Percentiles rank a stretch among this genome's conserved stretches.
phyloP scores from a whole-genome alignment of 2,888 invertebrate species.

The Harpagoxenus sublaevis region DNA sequence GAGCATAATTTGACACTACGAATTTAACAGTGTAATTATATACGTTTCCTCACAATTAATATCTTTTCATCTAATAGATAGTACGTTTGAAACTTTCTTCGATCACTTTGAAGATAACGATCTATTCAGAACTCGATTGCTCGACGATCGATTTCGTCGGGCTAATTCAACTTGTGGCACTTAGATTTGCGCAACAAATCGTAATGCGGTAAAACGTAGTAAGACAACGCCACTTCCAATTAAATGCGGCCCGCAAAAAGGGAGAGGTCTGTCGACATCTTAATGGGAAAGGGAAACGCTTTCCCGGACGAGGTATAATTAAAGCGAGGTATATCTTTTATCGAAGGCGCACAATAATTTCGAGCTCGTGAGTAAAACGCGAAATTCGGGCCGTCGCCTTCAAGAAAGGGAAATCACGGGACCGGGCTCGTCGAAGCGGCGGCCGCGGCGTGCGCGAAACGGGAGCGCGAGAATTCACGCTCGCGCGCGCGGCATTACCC shows the following conservation, averaged over 20 bases:
- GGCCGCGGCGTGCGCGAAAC: neutral
- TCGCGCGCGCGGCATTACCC: neutral
- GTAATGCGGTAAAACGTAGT: neutral
- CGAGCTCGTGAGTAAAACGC: neutral
- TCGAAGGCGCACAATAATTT: neutral
- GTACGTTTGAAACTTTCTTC: neutral
- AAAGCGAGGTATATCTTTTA: neutral
- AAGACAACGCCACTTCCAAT: neutral
- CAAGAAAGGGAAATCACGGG: conserved; percentile 18
- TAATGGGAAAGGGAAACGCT: neutral
- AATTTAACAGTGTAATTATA: neutral
- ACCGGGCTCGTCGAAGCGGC: neutral
- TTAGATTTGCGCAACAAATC: neutral
- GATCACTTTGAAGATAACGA: neutral
- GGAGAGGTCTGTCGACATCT: conserved; percentile 4
- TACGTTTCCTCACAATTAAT: neutral
- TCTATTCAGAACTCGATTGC: neutral
- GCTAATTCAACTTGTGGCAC: neutral
- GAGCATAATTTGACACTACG: too few species aligned
- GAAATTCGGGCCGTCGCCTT: neutral
- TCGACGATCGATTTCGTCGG: neutral
- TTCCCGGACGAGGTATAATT: neutral
- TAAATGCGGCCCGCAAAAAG: conserved; percentile 4
- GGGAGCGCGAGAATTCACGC: conserved; percentile 24
- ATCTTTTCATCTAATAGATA: neutral